Evolutionary conservation across 2,888 invertebrate genomes (phyloP).

Genomic region (Antheraea assamensis): DNA sequence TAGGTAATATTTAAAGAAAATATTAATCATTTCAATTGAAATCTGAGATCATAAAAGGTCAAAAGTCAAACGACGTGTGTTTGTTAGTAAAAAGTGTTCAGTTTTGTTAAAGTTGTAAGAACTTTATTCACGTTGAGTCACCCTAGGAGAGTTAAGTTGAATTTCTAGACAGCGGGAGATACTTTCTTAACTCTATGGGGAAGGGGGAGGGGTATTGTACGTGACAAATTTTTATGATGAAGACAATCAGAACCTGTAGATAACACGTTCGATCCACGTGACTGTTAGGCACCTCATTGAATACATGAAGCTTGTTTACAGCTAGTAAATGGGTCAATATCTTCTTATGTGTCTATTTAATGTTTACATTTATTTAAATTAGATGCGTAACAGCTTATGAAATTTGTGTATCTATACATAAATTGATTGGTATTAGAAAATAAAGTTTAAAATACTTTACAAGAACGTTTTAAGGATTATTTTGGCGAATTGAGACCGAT

Average conservation of each 20-base stretch:
- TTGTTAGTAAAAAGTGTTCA: not conserved
- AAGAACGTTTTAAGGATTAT: not conserved
- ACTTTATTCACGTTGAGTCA: conserved; percentile 22
- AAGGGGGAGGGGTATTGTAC: conserved; percentile 44
- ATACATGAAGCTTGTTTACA: conserved; percentile 41
- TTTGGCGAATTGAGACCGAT: not conserved
- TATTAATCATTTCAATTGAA: not conserved
- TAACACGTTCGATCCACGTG: conserved; percentile 51
- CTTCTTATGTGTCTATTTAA: not conserved
- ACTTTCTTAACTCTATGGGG: conserved; percentile 38
- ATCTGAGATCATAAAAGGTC: not conserved
- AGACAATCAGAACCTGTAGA: conserved; percentile 63
- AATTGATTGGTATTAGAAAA: not conserved
- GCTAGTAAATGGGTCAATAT: conserved; percentile 18
- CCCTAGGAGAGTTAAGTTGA: conserved; percentile 32
- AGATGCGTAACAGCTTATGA: not conserved
- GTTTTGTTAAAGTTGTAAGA: not conserved
- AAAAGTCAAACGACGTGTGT: not conserved
- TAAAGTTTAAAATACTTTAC: not conserved
- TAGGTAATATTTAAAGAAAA: not conserved
- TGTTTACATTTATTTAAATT: not conserved
- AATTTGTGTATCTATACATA: not conserved
- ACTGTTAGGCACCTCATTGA: conserved; percentile 50
- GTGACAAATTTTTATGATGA: conserved; percentile 70
- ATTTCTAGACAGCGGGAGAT: conserved; percentile 40